Base-by-base conservation (phyloP, 2,888 invertebrate genomes). In the Pristionchus arcanus region DNA sequence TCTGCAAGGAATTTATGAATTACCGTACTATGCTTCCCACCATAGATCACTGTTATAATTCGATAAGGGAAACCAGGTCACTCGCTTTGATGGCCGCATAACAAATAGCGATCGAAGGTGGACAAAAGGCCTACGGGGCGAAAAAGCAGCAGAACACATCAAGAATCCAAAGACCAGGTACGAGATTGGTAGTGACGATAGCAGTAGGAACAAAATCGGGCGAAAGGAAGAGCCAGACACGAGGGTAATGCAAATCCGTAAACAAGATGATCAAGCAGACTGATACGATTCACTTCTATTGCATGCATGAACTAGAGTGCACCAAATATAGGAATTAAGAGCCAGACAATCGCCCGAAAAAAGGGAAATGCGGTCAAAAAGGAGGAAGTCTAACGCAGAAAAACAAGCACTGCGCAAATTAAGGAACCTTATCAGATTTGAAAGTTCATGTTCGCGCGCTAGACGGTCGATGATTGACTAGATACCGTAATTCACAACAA, bases 1-100 rank as follows among this genome's bases (percentile, higher is more conserved):
- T 7, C 93, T 90, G 91, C 90, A 92, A 59, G 13, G 28, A 28
- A 71, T 71, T 66, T 25, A n/a, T 15, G 15, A 74, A 74, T 74
- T 42, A 77, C 25, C 34, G 11, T 42, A 77, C 25, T 42, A 2
- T 25, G 21, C 42, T 3, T 21, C 7, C 25, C 21, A 49, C 13
- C 42, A 77, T 16, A 16, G 71, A 77, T 77, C 42, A 77, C 42
- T 77, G 25, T 68, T 28, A 77, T 49, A 49, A 77, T 42, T 49
- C 42, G 77, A 71, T 71, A 34, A 34, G 55, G 55, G 34, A 34
- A 71, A 71, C 31, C 28, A 71, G 28, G 34, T 15, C 71, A 34
- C 71, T 28, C 71, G 34, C 15, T 34, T 31, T 71, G 15, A 19
- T 71, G 55, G 21, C 16, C 28, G 31, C 31, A 71, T 71, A 71